phyloP scores from a whole-genome alignment of 2,888 invertebrate species.

The Andrena marginata region DNA sequence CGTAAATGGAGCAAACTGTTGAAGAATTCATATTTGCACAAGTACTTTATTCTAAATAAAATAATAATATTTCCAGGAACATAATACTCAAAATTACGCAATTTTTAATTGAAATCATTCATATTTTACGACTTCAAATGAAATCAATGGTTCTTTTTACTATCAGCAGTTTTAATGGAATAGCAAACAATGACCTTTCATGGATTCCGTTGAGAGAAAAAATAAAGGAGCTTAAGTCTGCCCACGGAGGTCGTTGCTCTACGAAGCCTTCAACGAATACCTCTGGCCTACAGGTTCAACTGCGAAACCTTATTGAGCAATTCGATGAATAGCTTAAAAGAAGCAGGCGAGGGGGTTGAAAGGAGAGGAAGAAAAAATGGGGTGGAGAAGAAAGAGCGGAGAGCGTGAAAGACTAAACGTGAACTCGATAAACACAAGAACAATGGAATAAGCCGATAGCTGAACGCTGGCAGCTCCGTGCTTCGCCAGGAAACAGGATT shows the following conservation, averaged over 20 bases:
- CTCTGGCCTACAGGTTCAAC: constrained; percentile 65
- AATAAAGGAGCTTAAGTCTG: constrained; percentile 41
- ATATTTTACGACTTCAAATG: neutral
- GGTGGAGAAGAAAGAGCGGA: constrained; percentile 7
- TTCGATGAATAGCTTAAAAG: constrained; percentile 67
- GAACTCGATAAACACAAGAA: constrained; percentile 52
- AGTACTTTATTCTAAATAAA: too few species aligned
- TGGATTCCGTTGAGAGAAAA: constrained; percentile 6
- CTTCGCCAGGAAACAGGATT: constrained; percentile 46
- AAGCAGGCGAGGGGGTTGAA: constrained; percentile 33
- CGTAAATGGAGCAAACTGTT: too few species aligned
- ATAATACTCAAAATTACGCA: neutral
- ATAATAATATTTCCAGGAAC: neutral
- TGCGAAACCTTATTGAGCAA: constrained; percentile 68
- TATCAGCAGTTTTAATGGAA: constrained; percentile 14
- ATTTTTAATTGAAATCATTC: neutral
- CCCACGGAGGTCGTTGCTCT: constrained; percentile 54
- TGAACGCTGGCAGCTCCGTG: constrained; percentile 23
- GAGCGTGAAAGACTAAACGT: constrained; percentile 55
- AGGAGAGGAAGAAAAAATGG: constrained; percentile 9
- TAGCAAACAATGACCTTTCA: constrained; percentile 35
- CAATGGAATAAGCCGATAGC: constrained; percentile 54
- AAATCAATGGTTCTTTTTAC: neutral
- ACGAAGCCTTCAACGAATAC: constrained; percentile 59
- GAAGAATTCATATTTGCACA: too few species aligned